These are phyloP conservation scores for Anolis apletophallus DNA, from an alignment of 2,797 vertebrate genomes.

Conservation along the genomic window DNA sequence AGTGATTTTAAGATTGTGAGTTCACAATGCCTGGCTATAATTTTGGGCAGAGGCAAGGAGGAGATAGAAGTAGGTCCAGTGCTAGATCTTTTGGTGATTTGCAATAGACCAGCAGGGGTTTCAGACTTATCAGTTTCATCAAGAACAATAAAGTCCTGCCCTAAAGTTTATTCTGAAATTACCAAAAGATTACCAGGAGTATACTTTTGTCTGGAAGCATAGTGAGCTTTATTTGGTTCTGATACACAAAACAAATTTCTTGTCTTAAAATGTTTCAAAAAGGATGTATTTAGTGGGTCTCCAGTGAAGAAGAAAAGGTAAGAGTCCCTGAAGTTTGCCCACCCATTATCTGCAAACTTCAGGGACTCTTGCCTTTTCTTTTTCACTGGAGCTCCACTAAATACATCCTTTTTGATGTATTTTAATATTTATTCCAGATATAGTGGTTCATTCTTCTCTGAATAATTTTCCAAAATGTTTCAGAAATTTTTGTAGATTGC, in stretches of 20 bases:
- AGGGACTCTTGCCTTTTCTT: too few relatives aligned
- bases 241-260: background rate
- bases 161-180: background rate
- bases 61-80: background rate
- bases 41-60: background rate
- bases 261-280: background rate
- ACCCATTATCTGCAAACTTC: background rate
- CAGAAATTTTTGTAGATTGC: background rate
- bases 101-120: background rate
- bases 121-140: background rate
- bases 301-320: too few relatives aligned
- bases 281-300: background rate
- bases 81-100: background rate
- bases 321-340: background rate
- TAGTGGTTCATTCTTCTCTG: background rate
- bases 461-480: background rate
- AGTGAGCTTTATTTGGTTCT: background rate
- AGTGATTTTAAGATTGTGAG: background rate
- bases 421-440: background rate
- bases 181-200: background rate
- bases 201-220: background rate
- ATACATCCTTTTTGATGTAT: too few relatives aligned
- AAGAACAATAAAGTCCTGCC: background rate
- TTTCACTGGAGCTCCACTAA: too few relatives aligned
- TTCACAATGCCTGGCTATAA: background rate